Evolutionary conservation across 2,113 vertebrate species (phyloP).

Genomic region (Cricetomys ansorgei): DNA sequence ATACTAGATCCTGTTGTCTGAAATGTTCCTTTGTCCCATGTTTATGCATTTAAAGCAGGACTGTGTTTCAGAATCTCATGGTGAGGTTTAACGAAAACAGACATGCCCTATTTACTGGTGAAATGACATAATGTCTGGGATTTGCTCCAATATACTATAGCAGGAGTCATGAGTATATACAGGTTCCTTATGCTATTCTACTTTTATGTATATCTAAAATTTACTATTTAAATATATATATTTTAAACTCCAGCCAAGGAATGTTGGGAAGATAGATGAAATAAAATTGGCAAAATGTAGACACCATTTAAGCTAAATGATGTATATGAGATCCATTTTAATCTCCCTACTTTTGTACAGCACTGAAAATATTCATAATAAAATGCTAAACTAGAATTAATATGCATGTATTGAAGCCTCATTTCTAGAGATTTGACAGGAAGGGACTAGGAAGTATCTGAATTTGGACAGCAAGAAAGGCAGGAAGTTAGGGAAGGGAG

Average conservation of each 20-base stretch:
- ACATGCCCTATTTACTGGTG: not conserved
- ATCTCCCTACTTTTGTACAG: not conserved
- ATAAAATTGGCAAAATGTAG: conserved; percentile 43
- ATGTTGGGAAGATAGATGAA: not conserved
- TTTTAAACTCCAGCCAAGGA: conserved; percentile 37
- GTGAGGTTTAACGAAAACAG: not conserved
- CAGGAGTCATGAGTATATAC: not conserved
- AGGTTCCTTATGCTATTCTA: not conserved
- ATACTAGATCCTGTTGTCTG: not conserved
- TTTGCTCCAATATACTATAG: conserved; percentile 1
- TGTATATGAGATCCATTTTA: not conserved
- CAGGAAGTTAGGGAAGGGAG: not conserved
- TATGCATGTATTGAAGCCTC: not conserved
- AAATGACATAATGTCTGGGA: conserved; percentile 34
- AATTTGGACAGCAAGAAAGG: not conserved
- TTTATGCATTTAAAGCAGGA: conserved; percentile 6
- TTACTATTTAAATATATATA: conserved; percentile 13
- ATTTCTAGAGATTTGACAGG: not conserved
- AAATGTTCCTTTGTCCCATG: not conserved
- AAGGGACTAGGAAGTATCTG: not conserved
- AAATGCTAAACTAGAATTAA: conserved; percentile 30
- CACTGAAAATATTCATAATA: not conserved
- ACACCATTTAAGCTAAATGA: not conserved
- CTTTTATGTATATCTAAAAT: conserved; percentile 21
- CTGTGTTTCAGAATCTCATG: not conserved